A percentile compares a stretch with the other conserved stretches of the same genome.
Evolutionary conservation across 2,797 vertebrate genomes (phyloP).

Genomic region (Otolemur crassicaudatus): DNA sequence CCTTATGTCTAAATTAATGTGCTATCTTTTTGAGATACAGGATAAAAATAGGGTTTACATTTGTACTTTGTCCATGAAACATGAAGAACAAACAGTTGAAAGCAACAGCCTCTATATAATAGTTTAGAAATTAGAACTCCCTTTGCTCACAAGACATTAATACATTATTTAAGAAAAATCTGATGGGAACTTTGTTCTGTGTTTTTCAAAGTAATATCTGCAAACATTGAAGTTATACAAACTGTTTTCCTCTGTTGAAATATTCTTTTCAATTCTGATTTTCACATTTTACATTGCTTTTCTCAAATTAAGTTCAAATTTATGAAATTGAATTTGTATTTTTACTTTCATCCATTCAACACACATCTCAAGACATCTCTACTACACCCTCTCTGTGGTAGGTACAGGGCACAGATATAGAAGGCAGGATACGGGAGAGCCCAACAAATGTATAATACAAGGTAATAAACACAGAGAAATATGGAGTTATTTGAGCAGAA

Average conservation of each 20-base stretch:
- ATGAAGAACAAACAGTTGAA: neutral
- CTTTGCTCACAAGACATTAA: neutral
- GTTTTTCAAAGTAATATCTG: conserved; percentile 7
- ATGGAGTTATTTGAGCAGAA: neutral
- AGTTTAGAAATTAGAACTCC: neutral
- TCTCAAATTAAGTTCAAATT: conserved; percentile 23
- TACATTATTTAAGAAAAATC: neutral
- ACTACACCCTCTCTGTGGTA: neutral
- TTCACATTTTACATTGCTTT: neutral
- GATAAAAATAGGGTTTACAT: neutral
- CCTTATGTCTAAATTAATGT: neutral
- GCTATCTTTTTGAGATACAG: neutral
- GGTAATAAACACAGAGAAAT: neutral
- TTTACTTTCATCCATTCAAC: neutral
- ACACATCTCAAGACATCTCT: neutral
- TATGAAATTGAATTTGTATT: neutral
- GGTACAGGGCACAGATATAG: neutral
- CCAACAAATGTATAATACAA: neutral
- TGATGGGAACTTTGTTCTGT: neutral
- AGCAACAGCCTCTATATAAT: neutral
- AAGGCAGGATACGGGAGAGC: neutral
- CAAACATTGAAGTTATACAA: neutral
- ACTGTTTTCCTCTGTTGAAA: conserved; percentile 6
- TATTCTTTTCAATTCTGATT: conserved; percentile 18
- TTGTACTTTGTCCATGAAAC: neutral